Base-by-base conservation (phyloP, 2,797 vertebrate species). In the Iguana delicatissima region DNA sequence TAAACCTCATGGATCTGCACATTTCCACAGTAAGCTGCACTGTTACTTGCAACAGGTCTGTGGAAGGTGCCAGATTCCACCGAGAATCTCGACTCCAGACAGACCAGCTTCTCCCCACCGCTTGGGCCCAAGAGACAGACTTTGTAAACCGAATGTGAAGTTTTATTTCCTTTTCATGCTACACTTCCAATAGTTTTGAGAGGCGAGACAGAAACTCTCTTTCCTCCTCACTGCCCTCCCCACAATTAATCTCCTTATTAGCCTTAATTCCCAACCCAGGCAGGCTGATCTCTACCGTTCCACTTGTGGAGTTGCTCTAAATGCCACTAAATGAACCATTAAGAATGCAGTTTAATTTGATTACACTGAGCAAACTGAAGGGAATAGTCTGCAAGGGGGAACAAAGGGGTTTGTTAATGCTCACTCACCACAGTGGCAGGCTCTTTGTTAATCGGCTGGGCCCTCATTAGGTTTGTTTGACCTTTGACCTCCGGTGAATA, bases 291-390 rank as follows among this genome's bases (percentile, higher is more conserved):
- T 94, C 94, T 94, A 92, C 93, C 86, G 84, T 95, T 96, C 95
- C 96, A 94, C 96, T 95, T 95, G 95, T 95, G 93, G 96, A 95
- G 96, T 93, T 96, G 94, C 95, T 96, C 96, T 96, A 96, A 96
- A 96, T 96, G 96, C 96, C 96, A 95, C 93, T 96, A 96, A 96
- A 96, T 96, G 96, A 96, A 96, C 94, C 96, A 96, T 96, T 96
- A 93, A 95, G 92, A 96, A 96, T 96, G 95, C 93, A 96, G 95
- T 96, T 96, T 96, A 96, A 96, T 96, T 96, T 96, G 95, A 96
- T 96, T 96, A 96, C 96, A 95, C 94, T 96, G 96, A 96, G 96
- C 96, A 96, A 96, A 96, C 96, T 92, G 94, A 96, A 96, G 96
- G 95, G 95, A 95, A 94, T 95, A 94, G 93, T 94, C 94, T 90